A percentile compares a stretch with the other conserved stretches of the same genome.
Conservation (phyloP, 2,113 vertebrate genomes). For the Phyllopteryx taeniolatus region DNA sequence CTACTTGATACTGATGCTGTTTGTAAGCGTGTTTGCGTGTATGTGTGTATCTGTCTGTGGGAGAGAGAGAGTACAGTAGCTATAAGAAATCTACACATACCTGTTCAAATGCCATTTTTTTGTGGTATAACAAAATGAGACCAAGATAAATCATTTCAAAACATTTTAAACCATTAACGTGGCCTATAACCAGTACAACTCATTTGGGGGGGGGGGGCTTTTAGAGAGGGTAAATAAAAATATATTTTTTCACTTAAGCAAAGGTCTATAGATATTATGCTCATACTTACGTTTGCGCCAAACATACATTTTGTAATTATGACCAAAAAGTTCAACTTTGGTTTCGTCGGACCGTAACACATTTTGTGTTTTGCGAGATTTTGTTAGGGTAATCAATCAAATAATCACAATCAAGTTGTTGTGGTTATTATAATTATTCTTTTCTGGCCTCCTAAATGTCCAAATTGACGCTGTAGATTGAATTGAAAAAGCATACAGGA, state of each 20-base stretch:
- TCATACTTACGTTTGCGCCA: too few species aligned
- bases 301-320: too few species aligned
- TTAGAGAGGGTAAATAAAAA: not conserved
- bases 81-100: not conserved
- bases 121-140: not conserved
- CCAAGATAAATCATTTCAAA: not conserved
- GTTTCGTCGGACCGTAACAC: too few species aligned
- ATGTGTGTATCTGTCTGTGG: constrained; percentile 31
- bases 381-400: too few species aligned
- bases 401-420: too few species aligned
- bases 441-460: constrained; percentile 61
- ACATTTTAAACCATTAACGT: not conserved
- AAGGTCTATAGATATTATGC: too few species aligned
- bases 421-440: constrained; percentile 54
- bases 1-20: constrained; percentile 64
- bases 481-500: not conserved
- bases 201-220: too few species aligned
- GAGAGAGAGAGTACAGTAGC: not conserved
- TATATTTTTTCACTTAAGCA: not conserved
- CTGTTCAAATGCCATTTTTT: not conserved
- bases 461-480: constrained; percentile 5
- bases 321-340: too few species aligned
- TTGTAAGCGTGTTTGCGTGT: constrained; percentile 57
- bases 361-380: too few species aligned
- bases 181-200: not conserved